These are phyloP conservation scores for Atrina japonica DNA, from an alignment of 2,888 invertebrate genomes.

Conservation along the genomic window DNA sequence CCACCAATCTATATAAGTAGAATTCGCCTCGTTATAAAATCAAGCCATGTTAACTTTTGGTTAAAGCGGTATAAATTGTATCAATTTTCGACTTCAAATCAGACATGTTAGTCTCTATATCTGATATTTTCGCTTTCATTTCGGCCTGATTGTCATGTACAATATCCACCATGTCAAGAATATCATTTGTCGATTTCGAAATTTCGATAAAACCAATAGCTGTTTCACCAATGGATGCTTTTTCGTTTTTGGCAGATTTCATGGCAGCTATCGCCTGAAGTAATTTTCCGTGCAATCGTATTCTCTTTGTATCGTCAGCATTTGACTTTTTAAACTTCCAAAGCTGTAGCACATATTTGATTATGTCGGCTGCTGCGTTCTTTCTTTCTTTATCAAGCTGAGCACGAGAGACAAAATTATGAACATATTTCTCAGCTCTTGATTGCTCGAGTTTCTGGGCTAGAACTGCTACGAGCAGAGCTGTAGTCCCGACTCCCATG, in stretches of 20 bases:
- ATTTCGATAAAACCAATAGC: conserved; percentile 68
- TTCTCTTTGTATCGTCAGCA: conserved; percentile 41
- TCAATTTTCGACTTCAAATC: conserved; percentile 63
- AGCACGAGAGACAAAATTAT: conserved; percentile 69
- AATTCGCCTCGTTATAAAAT: too few species aligned
- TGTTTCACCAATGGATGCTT: conserved; percentile 63
- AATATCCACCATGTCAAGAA: conserved; percentile 58
- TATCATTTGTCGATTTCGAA: conserved; percentile 62
- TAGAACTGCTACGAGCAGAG: conserved; percentile 70
- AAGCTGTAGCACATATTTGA: conserved; percentile 66
- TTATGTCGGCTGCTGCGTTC: conserved; percentile 70
- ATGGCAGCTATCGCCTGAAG: conserved; percentile 65
- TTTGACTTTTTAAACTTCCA: conserved; percentile 64
- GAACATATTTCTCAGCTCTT: conserved; percentile 73
- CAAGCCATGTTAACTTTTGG: conserved; percentile 25
- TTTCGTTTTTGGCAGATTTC: conserved; percentile 66
- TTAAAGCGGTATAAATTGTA: conserved; percentile 36
- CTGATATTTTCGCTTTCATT: conserved; percentile 52
- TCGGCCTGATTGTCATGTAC: conserved; percentile 58
- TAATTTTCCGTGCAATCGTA: conserved; percentile 63
- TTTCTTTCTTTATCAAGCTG: conserved; percentile 68
- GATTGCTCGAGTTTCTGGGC: conserved; percentile 73
- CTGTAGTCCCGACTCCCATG: conserved; percentile 72
- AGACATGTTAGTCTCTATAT: conserved; percentile 57
- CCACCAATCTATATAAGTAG: too few species aligned